A percentile compares a stretch with the other conserved stretches of the same genome.
These are phyloP conservation scores for Fulica atra DNA, from an alignment of 2,113 vertebrate species.

Conservation along the genomic window DNA sequence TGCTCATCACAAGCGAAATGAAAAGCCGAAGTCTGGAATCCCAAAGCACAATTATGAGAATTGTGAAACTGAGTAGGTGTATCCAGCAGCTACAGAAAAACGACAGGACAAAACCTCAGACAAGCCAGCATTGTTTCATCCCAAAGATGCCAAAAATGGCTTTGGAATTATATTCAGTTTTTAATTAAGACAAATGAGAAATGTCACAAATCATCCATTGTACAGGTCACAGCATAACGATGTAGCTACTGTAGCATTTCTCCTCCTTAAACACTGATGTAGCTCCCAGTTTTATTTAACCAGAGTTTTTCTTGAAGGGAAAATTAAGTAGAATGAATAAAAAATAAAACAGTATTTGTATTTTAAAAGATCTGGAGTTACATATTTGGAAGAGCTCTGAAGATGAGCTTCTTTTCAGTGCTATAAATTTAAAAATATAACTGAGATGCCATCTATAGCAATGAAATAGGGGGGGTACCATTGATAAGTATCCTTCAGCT, in stretches of 20 bases:
- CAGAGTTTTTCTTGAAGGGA: not conserved
- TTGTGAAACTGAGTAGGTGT: not conserved
- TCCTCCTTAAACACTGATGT: not conserved
- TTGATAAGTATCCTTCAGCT: not conserved
- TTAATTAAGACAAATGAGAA: slow-evolving; percentile 35
- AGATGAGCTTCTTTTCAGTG: not conserved
- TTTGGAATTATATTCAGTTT: not conserved
- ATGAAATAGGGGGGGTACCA: not conserved
- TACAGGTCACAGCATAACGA: not conserved
- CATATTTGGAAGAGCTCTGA: not conserved
- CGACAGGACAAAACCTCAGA: not conserved
- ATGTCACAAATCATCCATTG: not conserved
- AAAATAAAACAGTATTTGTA: not conserved
- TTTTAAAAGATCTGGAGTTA: not conserved
- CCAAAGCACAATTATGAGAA: not conserved
- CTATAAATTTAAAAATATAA: not conserved
- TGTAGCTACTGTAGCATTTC: not conserved
- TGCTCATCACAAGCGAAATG: not conserved
- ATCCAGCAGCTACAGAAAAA: slow-evolving; percentile 1
- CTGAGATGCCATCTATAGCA: not conserved
- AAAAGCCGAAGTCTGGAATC: not conserved
- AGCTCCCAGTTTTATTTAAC: not conserved
- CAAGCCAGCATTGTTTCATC: not conserved
- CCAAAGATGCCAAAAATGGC: not conserved
- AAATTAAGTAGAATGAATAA: not conserved